Base-by-base conservation (phyloP, 2,797 vertebrate genomes). In the Jordanella pulchra region DNA sequence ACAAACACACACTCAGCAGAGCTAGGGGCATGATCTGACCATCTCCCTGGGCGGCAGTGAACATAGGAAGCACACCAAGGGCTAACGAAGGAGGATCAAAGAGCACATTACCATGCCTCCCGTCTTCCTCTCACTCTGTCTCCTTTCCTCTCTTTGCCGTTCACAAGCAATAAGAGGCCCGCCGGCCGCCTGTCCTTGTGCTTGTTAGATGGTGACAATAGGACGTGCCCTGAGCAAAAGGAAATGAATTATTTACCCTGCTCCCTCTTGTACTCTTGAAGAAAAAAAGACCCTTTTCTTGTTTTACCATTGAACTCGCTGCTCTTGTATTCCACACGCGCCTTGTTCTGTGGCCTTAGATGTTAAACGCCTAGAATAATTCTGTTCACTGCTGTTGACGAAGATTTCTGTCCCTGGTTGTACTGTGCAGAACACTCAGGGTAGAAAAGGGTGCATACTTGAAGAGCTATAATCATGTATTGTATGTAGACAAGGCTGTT, bases 171-270 rank as follows among this genome's bases (percentile, higher is more conserved):
- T 93, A 91, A 93, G 87, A 93, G 86, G 79, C 85, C 89, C 69
- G 83, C 87, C 73, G 77, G 85, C 86, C 66, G 84, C 76, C 86
- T 81, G 91, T 93, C 92, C 92, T 94, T 90, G 90, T 89, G 88
- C 93, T 93, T 89, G 89, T 94, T 94, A 93, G 84, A 76, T 83
- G 56, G 90, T 93, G 93, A 94, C 93, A 94, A 93, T 91, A 92
- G 91, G 91, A 90, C 89, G 87, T 92, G 92, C 93, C 90, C 90
- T 86, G 83, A 92, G 92, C 93, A 86, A 93, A 86, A 91, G 91
- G 89, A 93, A 92, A 93, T 95, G 73, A 94, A 94, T 95, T 94
- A 94, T 94, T 95, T 94, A 94, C 86, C 87, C 90, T 1, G 67
- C 80, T 91, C 90, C 85, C 91, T 85, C 91, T 90, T 87, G 85